phyloP scores from a whole-genome alignment of 1,140 invertebrate genomes.

The Bombus affinis region DNA sequence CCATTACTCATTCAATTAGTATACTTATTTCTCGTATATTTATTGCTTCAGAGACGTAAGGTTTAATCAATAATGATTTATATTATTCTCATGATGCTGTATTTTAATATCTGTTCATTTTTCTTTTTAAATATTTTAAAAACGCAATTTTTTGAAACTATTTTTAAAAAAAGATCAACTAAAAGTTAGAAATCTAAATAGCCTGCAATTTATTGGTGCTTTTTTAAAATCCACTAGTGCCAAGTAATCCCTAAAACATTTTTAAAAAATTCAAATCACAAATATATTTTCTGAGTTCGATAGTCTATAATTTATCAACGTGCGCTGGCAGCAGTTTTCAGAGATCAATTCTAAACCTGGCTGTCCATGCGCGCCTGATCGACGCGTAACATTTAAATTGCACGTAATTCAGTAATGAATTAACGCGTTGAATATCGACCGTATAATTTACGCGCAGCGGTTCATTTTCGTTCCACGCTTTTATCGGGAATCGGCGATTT shows the following conservation, averaged over 20 bases:
- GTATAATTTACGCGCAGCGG: constrained; percentile 51
- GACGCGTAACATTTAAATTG: constrained; percentile 51
- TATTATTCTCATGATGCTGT: too few relatives aligned
- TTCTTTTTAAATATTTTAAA: not conserved
- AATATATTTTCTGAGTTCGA: constrained; percentile 32
- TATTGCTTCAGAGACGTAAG: too few relatives aligned
- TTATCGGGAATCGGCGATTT: constrained; percentile 6
- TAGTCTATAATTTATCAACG: constrained; percentile 15
- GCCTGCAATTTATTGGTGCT: not conserved
- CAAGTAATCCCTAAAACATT: not conserved
- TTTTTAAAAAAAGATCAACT: not conserved
- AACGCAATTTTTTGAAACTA: not conserved
- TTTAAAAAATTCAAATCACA: constrained; percentile 7
- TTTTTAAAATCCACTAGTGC: not conserved
- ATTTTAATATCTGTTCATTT: too few relatives aligned
- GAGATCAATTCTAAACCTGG: constrained; percentile 46
- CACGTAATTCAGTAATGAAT: constrained; percentile 64
- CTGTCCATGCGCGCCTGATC: constrained; percentile 42
- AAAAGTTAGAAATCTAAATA: not conserved
- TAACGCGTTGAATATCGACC: constrained; percentile 50
- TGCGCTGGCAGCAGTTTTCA: not conserved
- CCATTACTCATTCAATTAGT: too few relatives aligned
- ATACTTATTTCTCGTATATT: too few relatives aligned
- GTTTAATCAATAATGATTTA: too few relatives aligned
- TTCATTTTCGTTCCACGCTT: constrained; percentile 25